These are phyloP conservation scores for Drosophila suboccidentalis DNA, from an alignment of 2,888 invertebrate genomes.

Conservation along the genomic window DNA sequence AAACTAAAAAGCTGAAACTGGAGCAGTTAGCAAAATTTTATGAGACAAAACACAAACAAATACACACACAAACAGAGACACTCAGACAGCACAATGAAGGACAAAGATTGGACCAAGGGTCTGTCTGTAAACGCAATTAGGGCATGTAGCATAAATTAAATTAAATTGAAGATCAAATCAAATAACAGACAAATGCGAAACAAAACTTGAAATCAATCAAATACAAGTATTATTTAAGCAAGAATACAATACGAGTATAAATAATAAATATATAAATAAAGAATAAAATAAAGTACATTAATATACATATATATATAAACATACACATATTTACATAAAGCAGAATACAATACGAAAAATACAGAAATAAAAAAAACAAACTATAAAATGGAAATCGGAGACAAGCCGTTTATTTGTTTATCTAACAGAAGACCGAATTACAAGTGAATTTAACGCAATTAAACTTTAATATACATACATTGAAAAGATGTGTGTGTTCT, in stretches of 20 bases:
- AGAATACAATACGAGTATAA: conserved; percentile 57
- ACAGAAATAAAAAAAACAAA: conserved; percentile 8
- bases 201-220: conserved; percentile 84
- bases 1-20: conserved; percentile 39
- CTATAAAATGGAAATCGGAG: conserved; percentile 13
- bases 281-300: conserved; percentile 35
- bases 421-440: conserved; percentile 16
- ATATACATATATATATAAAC: conserved; percentile 48
- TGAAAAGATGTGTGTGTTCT: conserved; percentile 19
- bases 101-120: conserved; percentile 36
- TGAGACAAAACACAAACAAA: conserved; percentile 31
- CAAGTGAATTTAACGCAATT: conserved; percentile 28
- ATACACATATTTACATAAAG: conserved; percentile 36
- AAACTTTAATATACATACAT: conserved; percentile 36
- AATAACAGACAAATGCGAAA: conserved; percentile 55
- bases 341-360: conserved; percentile 36
- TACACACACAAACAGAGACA: not conserved
- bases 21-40: conserved; percentile 69
- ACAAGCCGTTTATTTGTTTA: conserved; percentile 31
- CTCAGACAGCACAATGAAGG: conserved; percentile 20
- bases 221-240: conserved; percentile 83
- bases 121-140: conserved; percentile 41
- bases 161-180: conserved; percentile 55
- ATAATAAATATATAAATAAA: conserved; percentile 41
- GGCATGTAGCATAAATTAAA: conserved; percentile 57